These are phyloP conservation scores for Tapirus indicus DNA, from an alignment of 2,797 vertebrate species.

Conservation along the genomic window DNA sequence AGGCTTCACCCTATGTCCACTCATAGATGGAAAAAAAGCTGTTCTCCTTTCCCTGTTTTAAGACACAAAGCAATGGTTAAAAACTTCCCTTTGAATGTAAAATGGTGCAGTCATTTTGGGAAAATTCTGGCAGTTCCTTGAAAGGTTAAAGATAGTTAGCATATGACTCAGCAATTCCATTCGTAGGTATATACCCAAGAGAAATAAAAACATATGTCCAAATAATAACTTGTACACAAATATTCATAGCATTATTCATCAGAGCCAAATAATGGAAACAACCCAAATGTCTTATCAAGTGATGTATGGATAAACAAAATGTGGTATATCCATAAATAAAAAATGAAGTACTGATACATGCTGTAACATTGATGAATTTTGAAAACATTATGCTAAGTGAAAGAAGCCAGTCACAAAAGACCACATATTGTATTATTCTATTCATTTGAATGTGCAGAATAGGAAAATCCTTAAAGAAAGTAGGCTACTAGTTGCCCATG, in stretches of 20 bases:
- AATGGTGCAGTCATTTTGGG: neutral
- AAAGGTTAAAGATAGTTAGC: neutral
- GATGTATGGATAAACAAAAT: neutral
- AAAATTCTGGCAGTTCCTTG: slow-evolving; percentile 24
- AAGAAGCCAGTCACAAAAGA: neutral
- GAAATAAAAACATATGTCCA: neutral
- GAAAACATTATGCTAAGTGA: slow-evolving; percentile 16
- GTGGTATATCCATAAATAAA: neutral
- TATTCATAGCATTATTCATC: neutral
- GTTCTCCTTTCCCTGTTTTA: slow-evolving; percentile 19
- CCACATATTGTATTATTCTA: neutral
- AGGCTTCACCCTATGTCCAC: neutral
- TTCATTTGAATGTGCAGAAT: neutral
- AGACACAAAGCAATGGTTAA: slow-evolving; percentile 30
- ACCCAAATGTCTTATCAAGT: slow-evolving; percentile 10
- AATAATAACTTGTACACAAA: neutral
- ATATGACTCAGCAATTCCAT: neutral
- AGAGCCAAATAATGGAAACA: neutral
- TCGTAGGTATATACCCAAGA: neutral
- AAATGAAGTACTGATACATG: neutral
- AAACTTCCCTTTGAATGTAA: neutral
- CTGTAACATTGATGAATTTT: neutral
- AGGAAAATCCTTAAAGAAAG: neutral
- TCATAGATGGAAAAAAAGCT: neutral
- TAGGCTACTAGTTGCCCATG: neutral